Conservation (phyloP, 2,113 vertebrate genomes). For the Pluvialis apricaria region DNA sequence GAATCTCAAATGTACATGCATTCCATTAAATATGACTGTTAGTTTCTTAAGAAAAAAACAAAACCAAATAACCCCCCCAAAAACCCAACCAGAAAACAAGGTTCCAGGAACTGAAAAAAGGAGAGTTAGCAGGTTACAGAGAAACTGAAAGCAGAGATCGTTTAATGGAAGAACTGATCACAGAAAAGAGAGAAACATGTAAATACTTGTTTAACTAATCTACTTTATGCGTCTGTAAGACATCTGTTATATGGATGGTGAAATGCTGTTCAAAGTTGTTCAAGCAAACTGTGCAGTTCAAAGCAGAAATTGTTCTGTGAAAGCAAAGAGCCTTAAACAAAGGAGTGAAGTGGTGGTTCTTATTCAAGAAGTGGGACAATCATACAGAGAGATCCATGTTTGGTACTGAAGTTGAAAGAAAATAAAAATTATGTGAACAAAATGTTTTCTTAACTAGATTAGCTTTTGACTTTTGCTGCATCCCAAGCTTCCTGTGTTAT, state of each 20-base stretch:
- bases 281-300: not conserved
- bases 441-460: not conserved
- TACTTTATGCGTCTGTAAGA: not conserved
- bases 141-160: not conserved
- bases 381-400: not conserved
- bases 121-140: not conserved
- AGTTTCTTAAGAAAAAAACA: not conserved
- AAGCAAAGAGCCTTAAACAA: not conserved
- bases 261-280: not conserved
- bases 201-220: not conserved
- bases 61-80: not conserved
- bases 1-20: not conserved
- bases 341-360: not conserved
- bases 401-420: not conserved
- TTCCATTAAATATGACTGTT: not conserved
- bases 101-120: not conserved
- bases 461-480: not conserved
- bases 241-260: not conserved
- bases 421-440: not conserved
- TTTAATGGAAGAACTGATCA: not conserved
- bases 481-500: not conserved
- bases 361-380: not conserved
- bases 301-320: not conserved
- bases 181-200: not conserved
- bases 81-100: not conserved